These are phyloP conservation scores for Melanerpes aurifrons DNA, from an alignment of 2,113 vertebrate genomes.

Conservation along the genomic window DNA sequence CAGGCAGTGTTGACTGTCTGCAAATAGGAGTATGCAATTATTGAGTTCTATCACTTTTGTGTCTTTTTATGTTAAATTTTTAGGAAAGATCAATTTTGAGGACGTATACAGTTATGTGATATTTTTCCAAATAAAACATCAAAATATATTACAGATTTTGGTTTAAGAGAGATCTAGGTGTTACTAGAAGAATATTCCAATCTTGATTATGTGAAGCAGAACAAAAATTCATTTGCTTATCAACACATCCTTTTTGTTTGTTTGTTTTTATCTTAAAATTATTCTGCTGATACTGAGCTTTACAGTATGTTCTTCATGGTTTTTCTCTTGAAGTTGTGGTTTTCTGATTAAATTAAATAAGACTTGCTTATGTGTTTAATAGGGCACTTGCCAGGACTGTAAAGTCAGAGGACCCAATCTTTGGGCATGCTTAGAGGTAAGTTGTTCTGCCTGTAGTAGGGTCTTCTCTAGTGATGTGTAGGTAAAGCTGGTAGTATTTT, in stretches of 20 bases:
- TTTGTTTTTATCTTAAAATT: not conserved
- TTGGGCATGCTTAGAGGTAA: conserved; percentile 97
- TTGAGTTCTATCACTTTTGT: not conserved
- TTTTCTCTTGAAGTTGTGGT: not conserved
- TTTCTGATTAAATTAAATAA: not conserved
- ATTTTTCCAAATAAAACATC: too few relatives aligned
- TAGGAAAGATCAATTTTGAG: not conserved
- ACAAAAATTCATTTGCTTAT: not conserved
- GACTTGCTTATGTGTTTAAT: not conserved
- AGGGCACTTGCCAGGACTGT: conserved; percentile 97
- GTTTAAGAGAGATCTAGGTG: not conserved
- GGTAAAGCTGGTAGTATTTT: not conserved
- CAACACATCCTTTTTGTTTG: not conserved
- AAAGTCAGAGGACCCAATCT: conserved; percentile 96
- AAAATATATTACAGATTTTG: not conserved
- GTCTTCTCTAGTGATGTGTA: not conserved
- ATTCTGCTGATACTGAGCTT: not conserved
- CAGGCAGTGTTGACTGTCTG: not conserved
- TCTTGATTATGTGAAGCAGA: not conserved
- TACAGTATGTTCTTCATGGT: not conserved
- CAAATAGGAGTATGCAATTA: not conserved
- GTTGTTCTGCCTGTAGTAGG: not conserved
- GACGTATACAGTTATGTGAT: not conserved
- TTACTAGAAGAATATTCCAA: not conserved
- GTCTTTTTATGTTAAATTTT: not conserved